Evolutionary conservation across 2,113 vertebrate genomes (phyloP).

Genomic region (Morone saxatilis): DNA sequence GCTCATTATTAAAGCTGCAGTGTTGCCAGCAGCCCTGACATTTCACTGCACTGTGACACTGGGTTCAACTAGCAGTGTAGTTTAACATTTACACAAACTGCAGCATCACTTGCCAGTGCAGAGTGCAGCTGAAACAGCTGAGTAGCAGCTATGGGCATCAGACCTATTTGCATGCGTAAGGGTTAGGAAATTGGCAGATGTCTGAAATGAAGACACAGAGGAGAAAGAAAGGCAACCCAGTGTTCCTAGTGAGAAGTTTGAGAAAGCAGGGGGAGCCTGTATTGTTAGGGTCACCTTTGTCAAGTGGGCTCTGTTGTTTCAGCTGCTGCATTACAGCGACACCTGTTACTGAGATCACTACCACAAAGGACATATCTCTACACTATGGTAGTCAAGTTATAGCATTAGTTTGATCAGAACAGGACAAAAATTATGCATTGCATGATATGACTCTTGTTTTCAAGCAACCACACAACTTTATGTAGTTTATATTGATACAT

Average conservation of each 20-base stretch:
- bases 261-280: conserved; percentile 54
- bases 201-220: conserved; percentile 74
- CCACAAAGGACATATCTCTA: conserved; percentile 4
- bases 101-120: conserved; percentile 49
- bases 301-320: conserved; percentile 46
- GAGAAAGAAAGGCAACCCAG: conserved; percentile 73
- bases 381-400: background rate
- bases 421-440: background rate
- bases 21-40: conserved; percentile 25
- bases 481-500: conserved; percentile 38
- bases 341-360: conserved; percentile 60
- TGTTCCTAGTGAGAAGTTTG: conserved; percentile 61
- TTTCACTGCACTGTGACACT: conserved; percentile 30
- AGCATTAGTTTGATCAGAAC: background rate
- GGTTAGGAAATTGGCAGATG: conserved; percentile 83
- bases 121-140: conserved; percentile 47
- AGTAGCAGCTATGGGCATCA: conserved; percentile 44
- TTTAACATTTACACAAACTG: conserved; percentile 63
- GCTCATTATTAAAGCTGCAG: conserved; percentile 10
- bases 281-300: conserved; percentile 80
- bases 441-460: conserved; percentile 1
- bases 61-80: conserved; percentile 33
- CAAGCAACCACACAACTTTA: conserved; percentile 12
- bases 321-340: conserved; percentile 59
- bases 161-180: conserved; percentile 83